Percentiles rank a stretch among this genome's conserved stretches.
These are phyloP conservation scores for Oxygymnocypris stewartii DNA, from an alignment of 2,113 vertebrate species.

Conservation along the genomic window DNA sequence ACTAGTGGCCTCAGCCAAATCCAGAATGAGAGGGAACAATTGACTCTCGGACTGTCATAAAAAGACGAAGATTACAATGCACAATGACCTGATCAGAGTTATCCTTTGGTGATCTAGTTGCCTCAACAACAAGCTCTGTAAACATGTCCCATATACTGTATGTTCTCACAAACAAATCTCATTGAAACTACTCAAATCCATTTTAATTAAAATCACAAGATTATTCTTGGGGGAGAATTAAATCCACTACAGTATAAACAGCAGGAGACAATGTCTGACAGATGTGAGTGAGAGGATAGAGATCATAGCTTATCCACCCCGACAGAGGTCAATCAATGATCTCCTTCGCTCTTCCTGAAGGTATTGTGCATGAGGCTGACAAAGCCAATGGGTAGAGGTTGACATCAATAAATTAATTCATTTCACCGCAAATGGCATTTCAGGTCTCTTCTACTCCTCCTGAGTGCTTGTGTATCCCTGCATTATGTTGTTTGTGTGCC, in stretches of 20 bases:
- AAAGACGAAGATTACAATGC: background rate
- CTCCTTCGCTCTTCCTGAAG: background rate
- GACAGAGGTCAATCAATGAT: slow-evolving; percentile 45
- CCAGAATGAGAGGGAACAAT: background rate
- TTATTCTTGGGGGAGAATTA: slow-evolving; percentile 32
- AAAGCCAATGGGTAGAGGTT: slow-evolving; percentile 34
- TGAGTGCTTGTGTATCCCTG: background rate
- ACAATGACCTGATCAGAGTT: slow-evolving; percentile 25
- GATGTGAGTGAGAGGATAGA: slow-evolving; percentile 40
- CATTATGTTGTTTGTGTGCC: background rate
- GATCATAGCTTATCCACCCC: slow-evolving; percentile 42
- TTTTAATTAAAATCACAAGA: slow-evolving; percentile 35
- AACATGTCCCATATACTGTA: slow-evolving; percentile 39
- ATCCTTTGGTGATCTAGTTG: slow-evolving; percentile 3
- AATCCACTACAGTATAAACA: slow-evolving; percentile 23
- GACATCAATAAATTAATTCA: slow-evolving; percentile 45
- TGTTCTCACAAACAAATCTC: slow-evolving; percentile 35
- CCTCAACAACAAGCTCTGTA: slow-evolving; percentile 22
- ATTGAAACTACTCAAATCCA: slow-evolving; percentile 27
- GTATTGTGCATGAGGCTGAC: background rate
- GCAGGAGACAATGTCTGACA: slow-evolving; percentile 3
- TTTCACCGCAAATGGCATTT: slow-evolving; percentile 40
- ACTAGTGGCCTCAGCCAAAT: slow-evolving; percentile 6
- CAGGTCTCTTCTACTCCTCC: background rate
- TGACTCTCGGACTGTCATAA: background rate